Percentiles rank a stretch among this genome's conserved stretches.
Conservation (phyloP, 2,113 vertebrate species). For the Pituophis catenifer region DNA sequence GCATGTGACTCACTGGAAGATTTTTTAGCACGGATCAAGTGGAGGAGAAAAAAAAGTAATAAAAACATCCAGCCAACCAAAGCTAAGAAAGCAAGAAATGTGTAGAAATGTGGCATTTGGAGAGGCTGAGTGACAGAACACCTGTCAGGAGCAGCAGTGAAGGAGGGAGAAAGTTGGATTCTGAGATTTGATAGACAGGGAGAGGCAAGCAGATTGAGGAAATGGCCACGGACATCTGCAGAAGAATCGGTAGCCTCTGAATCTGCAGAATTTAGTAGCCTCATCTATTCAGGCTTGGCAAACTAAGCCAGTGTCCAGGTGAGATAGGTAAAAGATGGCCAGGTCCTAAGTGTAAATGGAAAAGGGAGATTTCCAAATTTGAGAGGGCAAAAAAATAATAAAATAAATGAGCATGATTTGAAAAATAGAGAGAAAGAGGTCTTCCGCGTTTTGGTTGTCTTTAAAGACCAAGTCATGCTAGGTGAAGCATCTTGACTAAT, state of each 20-base stretch:
- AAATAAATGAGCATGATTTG: not conserved
- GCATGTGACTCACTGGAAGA: slow-evolving; percentile 55
- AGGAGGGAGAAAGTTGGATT: slow-evolving; percentile 30
- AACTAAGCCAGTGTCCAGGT: not conserved
- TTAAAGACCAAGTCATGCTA: not conserved
- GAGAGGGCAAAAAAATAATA: too few species aligned
- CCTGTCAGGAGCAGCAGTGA: not conserved
- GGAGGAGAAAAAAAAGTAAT: slow-evolving; percentile 34
- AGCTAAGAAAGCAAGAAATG: slow-evolving; percentile 28
- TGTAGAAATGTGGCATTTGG: slow-evolving; percentile 18
- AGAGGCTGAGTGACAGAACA: not conserved
- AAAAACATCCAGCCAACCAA: slow-evolving; percentile 26
- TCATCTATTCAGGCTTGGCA: not conserved
- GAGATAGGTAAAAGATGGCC: not conserved
- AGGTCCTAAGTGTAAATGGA: too few species aligned
- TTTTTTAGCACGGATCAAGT: slow-evolving; percentile 28
- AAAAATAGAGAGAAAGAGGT: not conserved
- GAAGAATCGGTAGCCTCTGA: not conserved
- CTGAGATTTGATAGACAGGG: not conserved
- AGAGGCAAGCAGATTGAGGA: not conserved
- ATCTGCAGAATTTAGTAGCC: not conserved
- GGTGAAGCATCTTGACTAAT: not conserved
- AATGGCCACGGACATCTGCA: not conserved
- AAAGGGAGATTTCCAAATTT: not conserved
- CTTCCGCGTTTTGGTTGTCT: too few species aligned